phyloP scores from a whole-genome alignment of 2,113 vertebrate genomes.

The Lepidothrix coronata region DNA sequence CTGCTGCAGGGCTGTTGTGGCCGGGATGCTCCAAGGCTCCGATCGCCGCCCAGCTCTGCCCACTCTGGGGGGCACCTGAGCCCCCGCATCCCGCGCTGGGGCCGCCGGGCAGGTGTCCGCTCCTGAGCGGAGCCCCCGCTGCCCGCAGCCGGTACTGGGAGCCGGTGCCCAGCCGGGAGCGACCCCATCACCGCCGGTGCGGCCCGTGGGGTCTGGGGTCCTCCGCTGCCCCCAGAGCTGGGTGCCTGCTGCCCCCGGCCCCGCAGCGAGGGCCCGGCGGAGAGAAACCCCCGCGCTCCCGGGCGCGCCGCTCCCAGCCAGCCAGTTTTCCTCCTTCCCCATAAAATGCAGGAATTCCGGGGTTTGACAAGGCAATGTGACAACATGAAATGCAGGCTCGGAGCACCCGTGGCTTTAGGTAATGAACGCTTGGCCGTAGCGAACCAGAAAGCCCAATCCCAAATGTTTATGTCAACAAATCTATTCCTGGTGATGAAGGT shows the following conservation, averaged over 20 bases:
- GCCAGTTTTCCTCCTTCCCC: neutral
- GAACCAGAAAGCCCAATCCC: slow-evolving; percentile 19
- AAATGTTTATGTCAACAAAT: slow-evolving; percentile 54
- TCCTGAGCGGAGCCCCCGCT: neutral
- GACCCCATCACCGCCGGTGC: neutral
- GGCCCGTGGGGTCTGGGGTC: neutral
- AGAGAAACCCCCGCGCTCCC: neutral
- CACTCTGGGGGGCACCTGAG: neutral
- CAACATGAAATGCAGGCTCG: slow-evolving; percentile 37
- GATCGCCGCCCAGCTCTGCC: neutral
- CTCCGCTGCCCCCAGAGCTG: neutral
- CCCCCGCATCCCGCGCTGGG: accelerated
- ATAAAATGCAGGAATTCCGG: slow-evolving; percentile 29
- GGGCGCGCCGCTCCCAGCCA: neutral
- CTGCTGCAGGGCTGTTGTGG: neutral
- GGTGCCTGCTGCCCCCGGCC: neutral
- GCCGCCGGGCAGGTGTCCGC: neutral
- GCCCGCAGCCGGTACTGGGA: too few relatives aligned
- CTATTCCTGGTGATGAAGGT: neutral
- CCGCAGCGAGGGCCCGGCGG: neutral
- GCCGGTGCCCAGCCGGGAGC: neutral
- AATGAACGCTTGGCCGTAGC: neutral
- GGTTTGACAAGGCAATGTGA: slow-evolving; percentile 35
- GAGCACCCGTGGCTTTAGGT: neutral
- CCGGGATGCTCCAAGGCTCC: neutral